Conservation (phyloP, 2,797 vertebrate species). For the Argyrosomus regius region DNA sequence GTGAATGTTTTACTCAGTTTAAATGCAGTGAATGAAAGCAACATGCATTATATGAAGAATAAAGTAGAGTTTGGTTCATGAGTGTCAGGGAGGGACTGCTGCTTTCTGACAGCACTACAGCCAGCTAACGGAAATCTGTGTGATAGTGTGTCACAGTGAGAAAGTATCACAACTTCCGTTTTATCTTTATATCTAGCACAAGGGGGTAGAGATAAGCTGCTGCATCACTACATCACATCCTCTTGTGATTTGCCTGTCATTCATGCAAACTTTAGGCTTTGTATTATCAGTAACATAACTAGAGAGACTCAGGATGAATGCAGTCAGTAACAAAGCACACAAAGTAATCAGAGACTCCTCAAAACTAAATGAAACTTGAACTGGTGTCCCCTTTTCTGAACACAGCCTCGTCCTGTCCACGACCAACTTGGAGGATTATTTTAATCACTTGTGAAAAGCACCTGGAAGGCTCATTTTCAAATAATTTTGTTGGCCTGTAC, state of each 20-base stretch:
- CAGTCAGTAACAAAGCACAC: neutral
- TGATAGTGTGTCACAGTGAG: slow-evolving; percentile 54
- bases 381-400: neutral
- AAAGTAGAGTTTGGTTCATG: neutral
- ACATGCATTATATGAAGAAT: slow-evolving; percentile 1
- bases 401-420: neutral
- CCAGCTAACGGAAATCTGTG: slow-evolving; percentile 52
- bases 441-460: slow-evolving; percentile 17
- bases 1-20: neutral
- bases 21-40: neutral
- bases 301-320: neutral
- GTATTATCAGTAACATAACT: neutral
- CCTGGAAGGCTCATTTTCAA: slow-evolving; percentile 13
- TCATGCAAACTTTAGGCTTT: neutral
- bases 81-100: slow-evolving; percentile 19
- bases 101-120: slow-evolving; percentile 29
- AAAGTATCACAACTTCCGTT: slow-evolving; percentile 66
- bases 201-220: slow-evolving; percentile 48
- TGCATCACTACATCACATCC: slow-evolving; percentile 41
- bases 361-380: neutral
- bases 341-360: neutral
- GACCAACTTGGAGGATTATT: neutral
- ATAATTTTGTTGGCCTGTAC: slow-evolving; percentile 17
- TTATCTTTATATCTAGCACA: slow-evolving; percentile 54
- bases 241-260: slow-evolving; percentile 28